phyloP scores from a whole-genome alignment of 1,140 invertebrate species.

The Trachymyrmex cornetzi region DNA sequence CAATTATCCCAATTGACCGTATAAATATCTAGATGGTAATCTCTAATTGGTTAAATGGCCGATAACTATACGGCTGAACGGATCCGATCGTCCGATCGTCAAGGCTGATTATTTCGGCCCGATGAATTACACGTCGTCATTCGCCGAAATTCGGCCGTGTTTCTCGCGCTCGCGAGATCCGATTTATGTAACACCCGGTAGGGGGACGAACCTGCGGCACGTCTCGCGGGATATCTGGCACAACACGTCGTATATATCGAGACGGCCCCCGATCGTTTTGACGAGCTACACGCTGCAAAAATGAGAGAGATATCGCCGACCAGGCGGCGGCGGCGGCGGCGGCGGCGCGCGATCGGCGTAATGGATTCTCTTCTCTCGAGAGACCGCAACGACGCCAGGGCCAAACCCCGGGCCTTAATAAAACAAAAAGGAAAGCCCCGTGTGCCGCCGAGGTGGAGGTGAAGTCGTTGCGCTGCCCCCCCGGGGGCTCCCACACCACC shows the following conservation, averaged over 20 bases:
- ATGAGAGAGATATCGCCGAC: slow-evolving; percentile 60
- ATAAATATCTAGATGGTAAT: slow-evolving; percentile 57
- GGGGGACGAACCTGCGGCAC: slow-evolving; percentile 31
- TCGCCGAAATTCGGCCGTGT: slow-evolving; percentile 37
- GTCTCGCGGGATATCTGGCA: slow-evolving; percentile 43
- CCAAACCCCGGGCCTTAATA: slow-evolving; percentile 26
- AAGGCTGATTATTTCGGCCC: slow-evolving; percentile 49
- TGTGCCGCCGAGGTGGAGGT: slow-evolving; percentile 17
- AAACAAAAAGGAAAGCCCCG: slow-evolving; percentile 6
- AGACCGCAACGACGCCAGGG: slow-evolving; percentile 15
- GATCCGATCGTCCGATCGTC: slow-evolving; percentile 19
- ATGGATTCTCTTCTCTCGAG: slow-evolving; percentile 52
- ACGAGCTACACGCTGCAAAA: slow-evolving; percentile 62
- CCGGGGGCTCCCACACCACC: slow-evolving; percentile 3
- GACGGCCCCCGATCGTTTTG: slow-evolving; percentile 37
- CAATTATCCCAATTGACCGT: slow-evolving; percentile 51
- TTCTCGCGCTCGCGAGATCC: slow-evolving; percentile 36
- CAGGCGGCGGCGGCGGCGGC: slow-evolving; percentile 39
- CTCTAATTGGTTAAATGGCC: slow-evolving; percentile 60
- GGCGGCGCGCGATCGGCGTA: slow-evolving; percentile 50
- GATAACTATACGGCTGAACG: slow-evolving; percentile 44
- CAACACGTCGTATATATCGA: slow-evolving; percentile 34
- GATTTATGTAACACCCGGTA: slow-evolving; percentile 50
- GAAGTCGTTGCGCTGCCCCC: slow-evolving; percentile 38
- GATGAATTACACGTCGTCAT: slow-evolving; percentile 46